Evolutionary conservation across 1,140 invertebrate genomes (phyloP).

Genomic region (Drosophila serrata): DNA sequence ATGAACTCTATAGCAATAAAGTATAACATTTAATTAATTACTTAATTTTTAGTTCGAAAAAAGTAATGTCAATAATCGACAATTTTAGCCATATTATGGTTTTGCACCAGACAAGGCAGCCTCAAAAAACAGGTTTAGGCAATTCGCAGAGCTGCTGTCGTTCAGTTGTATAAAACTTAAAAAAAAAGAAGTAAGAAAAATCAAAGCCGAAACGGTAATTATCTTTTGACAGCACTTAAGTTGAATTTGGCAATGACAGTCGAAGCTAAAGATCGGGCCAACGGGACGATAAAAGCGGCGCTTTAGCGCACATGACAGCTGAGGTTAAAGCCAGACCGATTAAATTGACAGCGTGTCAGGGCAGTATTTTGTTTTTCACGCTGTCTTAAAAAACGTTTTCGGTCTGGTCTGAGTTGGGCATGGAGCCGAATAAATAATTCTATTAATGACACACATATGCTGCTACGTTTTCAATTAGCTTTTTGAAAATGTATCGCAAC

Average conservation of each 20-base stretch:
- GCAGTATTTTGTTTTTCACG: slow-evolving; percentile 47
- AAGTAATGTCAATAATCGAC: slow-evolving; percentile 37
- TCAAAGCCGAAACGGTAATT: slow-evolving; percentile 72
- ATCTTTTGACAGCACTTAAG: slow-evolving; percentile 82
- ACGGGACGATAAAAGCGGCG: slow-evolving; percentile 59
- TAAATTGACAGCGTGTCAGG: slow-evolving; percentile 66
- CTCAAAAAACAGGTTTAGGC: slow-evolving; percentile 57
- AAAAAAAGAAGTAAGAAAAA: slow-evolving; percentile 42
- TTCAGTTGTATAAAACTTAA: slow-evolving; percentile 32
- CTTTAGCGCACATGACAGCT: slow-evolving; percentile 64
- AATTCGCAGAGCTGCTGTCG: slow-evolving; percentile 25
- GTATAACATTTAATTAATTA: neutral
- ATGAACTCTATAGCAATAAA: neutral
- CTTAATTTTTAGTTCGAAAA: neutral
- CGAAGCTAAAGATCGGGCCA: slow-evolving; percentile 53
- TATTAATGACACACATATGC: slow-evolving; percentile 32
- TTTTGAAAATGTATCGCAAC: neutral
- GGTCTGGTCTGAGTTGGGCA: slow-evolving; percentile 15
- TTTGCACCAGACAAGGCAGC: slow-evolving; percentile 24
- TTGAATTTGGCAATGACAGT: slow-evolving; percentile 77
- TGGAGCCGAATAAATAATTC: slow-evolving; percentile 11
- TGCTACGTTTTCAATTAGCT: neutral
- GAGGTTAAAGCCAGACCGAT: slow-evolving; percentile 70
- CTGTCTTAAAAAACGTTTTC: slow-evolving; percentile 41
- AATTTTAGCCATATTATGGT: slow-evolving; percentile 43